Base-by-base conservation (phyloP, 2,113 vertebrate genomes). In the Emberiza fucata region DNA sequence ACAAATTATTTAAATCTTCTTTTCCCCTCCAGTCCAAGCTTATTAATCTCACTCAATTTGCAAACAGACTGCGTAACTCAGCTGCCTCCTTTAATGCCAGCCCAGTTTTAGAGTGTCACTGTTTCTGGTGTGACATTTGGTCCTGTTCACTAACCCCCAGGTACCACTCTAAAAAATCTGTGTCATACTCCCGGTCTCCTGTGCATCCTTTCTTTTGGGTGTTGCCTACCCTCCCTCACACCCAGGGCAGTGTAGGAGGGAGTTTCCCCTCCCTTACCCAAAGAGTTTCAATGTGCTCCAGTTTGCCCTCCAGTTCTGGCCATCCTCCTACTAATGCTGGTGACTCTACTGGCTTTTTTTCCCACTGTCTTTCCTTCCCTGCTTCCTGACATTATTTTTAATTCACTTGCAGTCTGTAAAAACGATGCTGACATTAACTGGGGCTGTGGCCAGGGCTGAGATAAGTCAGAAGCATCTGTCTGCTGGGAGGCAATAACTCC, bases 111-210 rank as follows among this genome's bases (percentile, higher is more conserved):
- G 45, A n/a, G 29, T 79, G 61, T 82, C 76, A 79, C 11, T 12
- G 24, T 84, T 80, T 31, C 27, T 16, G 4, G 25, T 31, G 44
- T 79, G 65, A 50, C 33, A 47, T 71, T 70, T 1, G 2, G 61
- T 78, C 31, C 37, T 87, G 23, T 48, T 90, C 51, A 39, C 20
- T 79, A 42, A 39, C 12, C 7, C 25, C 12, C 39, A 50, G 44
- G 11, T 11, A 54, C 35, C 39, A 47, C 35, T 68, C 29, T 54
- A 29, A 69, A 71, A 82, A 90, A 50, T 1, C 0, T 31, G 25
- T 14, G 6, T 61, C 54, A 45, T 17, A 14, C 18, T 40, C n/a
- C 60, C 0, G 0, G 31, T 59, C 14, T 89, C n/a, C 28, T 28
- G 20, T 75, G 11, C 0, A 1, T 84, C 12, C 60, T 61, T 71